Evolutionary conservation across 2,888 invertebrate genomes (phyloP).

Genomic region (Gerris lacustris): DNA sequence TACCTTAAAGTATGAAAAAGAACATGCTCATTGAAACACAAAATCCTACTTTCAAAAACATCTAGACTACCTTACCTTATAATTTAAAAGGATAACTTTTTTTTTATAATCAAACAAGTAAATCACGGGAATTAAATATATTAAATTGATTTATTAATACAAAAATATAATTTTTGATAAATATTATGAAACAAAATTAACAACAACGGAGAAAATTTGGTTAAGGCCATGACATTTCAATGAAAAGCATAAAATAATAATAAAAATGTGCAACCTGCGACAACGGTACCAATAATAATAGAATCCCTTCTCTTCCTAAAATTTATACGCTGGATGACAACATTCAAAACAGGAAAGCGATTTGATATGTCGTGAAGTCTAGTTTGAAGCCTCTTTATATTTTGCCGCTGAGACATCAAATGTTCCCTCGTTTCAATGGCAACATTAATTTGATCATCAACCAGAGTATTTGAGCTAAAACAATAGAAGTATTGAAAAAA

Average conservation of each 20-base stretch:
- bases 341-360: constrained; percentile 72
- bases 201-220: no score
- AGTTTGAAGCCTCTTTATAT: constrained; percentile 81
- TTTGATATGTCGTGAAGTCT: constrained; percentile 87
- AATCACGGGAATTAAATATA: no score
- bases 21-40: no score
- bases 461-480: constrained; percentile 75
- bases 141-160: no score
- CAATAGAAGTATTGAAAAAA: constrained; percentile 15
- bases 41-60: no score
- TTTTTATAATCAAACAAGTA: no score
- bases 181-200: no score
- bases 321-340: constrained; percentile 84
- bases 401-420: constrained; percentile 72
- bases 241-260: constrained; percentile 68
- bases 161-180: no score
- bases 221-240: constrained; percentile 35
- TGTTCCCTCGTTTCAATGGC: constrained; percentile 95
- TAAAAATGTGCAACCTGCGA: constrained; percentile 81
- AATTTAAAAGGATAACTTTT: no score
- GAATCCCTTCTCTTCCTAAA: constrained; percentile 88
- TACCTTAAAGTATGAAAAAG: no score
- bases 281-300: constrained; percentile 76
- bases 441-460: constrained; percentile 94
- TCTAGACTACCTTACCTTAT: no score